Base-by-base conservation (phyloP, 2,888 invertebrate genomes). In the Amitus sp. region DNA sequence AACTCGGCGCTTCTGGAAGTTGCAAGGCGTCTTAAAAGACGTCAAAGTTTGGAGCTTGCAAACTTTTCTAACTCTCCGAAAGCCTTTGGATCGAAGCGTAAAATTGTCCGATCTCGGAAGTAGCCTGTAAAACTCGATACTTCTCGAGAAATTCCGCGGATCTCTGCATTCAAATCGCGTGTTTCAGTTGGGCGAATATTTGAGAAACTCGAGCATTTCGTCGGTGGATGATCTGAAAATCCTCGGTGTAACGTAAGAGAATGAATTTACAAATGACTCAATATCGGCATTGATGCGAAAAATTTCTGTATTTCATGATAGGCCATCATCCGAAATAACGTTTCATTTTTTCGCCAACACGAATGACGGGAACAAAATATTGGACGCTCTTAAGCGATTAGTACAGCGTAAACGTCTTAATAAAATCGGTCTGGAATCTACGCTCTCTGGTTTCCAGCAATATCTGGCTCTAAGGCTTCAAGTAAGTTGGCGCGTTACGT, bases 1-100 rank as follows among this genome's bases (percentile, higher is more conserved):
- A n/a, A n/a, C n/a, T n/a, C n/a, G 75, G 91, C 92, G 3, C 83
- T 92, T 0, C 83, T 92, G 27, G 90, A 91, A 74, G 92, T 49
- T 87, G 92, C 66, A 89, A 90, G 84, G 90, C 89, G 79, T 83
- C 75, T 27, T 68, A 66, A 23, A 65, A 72, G 13, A 67, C 62
- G 17, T 69, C 78, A 23, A 19, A 76, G 78, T 15, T 66, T 73
- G 2, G 68, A 70, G 20, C 71, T 73, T 63, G 62, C 68, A 6
- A 78, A 78, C 61, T 54, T 76, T 7, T 74, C 74, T 15, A 76
- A 75, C 51, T 49, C 23, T 23, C 33, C 12, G 33, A 12, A 33
- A n/a, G 30, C 6, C 30, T 30, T 15, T 15, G 37, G 13, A n/a
- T n/a, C 37, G 9, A 37, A 37, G 37, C 15, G 13, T 13, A 37